Percentiles rank a stretch among this genome's conserved stretches.
Conservation (phyloP, 2,113 vertebrate genomes). For the Castor canadensis region DNA sequence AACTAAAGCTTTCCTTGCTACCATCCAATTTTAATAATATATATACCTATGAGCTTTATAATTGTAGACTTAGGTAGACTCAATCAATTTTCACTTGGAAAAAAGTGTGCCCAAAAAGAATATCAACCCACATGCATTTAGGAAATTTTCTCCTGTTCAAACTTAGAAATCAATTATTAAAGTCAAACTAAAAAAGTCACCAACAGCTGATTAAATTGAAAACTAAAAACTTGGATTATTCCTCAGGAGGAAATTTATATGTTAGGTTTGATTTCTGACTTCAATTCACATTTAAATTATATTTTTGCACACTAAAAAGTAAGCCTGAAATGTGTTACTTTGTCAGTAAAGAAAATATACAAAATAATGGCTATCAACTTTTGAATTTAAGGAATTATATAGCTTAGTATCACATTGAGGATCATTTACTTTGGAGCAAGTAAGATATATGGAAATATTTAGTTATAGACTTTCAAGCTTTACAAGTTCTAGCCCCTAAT, state of each 20-base stretch:
- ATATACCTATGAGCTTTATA: background rate
- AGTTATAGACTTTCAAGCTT: conserved; percentile 2
- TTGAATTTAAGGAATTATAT: conserved; percentile 7
- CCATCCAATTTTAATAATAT: conserved; percentile 31
- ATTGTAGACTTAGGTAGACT: conserved; percentile 20
- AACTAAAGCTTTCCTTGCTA: background rate
- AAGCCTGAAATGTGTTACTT: background rate
- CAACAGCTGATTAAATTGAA: background rate
- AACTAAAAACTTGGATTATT: conserved; percentile 19
- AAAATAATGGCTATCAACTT: background rate
- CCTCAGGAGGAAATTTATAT: background rate
- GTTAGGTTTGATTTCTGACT: background rate
- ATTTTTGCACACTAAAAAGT: conserved; percentile 33
- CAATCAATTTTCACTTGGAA: conserved; percentile 28
- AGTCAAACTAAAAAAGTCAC: background rate
- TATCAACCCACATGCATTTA: conserved; percentile 25
- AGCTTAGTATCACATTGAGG: background rate
- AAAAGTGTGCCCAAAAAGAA: conserved; percentile 17
- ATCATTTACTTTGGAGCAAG: background rate
- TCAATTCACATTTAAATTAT: background rate
- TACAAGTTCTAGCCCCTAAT: background rate
- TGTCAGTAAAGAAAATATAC: background rate
- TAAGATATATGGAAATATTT: background rate
- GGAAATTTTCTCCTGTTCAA: background rate
- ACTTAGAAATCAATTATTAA: conserved; percentile 62